phyloP scores from a whole-genome alignment of 2,888 invertebrate genomes.

The Phoronis australis region DNA sequence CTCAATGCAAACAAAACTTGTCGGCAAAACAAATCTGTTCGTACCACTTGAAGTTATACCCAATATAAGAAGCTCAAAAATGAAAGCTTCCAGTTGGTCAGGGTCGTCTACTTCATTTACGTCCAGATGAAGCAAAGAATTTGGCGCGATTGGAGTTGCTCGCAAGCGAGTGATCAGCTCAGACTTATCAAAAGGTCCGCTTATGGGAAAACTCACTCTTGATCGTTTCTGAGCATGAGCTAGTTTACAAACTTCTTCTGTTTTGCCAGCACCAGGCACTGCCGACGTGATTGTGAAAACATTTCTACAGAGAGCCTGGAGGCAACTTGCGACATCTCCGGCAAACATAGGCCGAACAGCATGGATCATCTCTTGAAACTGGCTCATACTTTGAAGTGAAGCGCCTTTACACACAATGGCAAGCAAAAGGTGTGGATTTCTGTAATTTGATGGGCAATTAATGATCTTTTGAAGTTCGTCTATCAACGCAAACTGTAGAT shows the following conservation, averaged over 20 bases:
- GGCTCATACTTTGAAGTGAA: constrained; percentile 17
- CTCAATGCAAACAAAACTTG: constrained; percentile 18
- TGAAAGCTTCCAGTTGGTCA: constrained; percentile 18
- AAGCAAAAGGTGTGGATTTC: constrained; percentile 8
- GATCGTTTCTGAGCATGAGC: constrained; percentile 4
- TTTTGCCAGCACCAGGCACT: constrained; percentile 5
- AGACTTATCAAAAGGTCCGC: constrained; percentile 16
- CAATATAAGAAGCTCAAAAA: constrained; percentile 25
- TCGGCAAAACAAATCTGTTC: constrained; percentile 10
- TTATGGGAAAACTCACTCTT: constrained; percentile 19
- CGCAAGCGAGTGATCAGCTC: constrained; percentile 13
- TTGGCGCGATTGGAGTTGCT: constrained; percentile 6
- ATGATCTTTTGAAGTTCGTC: constrained; percentile 11
- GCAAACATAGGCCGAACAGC: constrained; percentile 3
- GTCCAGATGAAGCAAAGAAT: constrained; percentile 23
- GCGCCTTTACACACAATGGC: constrained; percentile 21
- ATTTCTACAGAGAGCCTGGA: constrained; percentile 5
- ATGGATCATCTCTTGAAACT: constrained; percentile 9
- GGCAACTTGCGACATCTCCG: background rate
- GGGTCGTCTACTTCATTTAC: constrained; percentile 17
- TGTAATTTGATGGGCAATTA: too few species aligned
- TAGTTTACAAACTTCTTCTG: constrained; percentile 2
- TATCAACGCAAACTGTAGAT: constrained; percentile 19
- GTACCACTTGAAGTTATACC: constrained; percentile 14
- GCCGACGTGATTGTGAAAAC: constrained; percentile 3